Conservation (phyloP, 2,797 vertebrate genomes). For the Alectoris magna region DNA sequence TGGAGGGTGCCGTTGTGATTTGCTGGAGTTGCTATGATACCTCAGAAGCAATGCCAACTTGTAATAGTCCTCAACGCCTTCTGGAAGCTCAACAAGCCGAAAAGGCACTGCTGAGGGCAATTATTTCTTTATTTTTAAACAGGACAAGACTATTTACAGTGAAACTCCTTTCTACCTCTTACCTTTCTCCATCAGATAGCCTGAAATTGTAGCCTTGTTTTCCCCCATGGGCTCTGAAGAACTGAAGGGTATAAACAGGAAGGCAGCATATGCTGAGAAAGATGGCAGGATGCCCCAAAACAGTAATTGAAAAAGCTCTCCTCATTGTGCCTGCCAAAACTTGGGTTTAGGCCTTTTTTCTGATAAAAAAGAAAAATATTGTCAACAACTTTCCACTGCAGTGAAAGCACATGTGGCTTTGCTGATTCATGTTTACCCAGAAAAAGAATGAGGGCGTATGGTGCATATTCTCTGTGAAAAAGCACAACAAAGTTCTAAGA, state of each 20-base stretch:
- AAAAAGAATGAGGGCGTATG: neutral
- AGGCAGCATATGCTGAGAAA: slow-evolving; percentile 5
- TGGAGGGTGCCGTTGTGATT: slow-evolving; percentile 38
- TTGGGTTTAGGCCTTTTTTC: neutral
- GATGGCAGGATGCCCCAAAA: slow-evolving; percentile 33
- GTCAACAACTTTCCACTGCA: neutral
- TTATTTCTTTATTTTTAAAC: slow-evolving; percentile 27
- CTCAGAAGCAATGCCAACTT: slow-evolving; percentile 14
- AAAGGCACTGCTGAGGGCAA: slow-evolving; percentile 16
- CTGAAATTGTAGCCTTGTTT: neutral
- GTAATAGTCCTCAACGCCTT: neutral
- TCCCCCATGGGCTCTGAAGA: neutral
- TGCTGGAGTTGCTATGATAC: slow-evolving; percentile 46
- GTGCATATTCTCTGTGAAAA: neutral
- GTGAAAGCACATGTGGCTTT: neutral
- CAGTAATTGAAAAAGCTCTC: slow-evolving; percentile 21
- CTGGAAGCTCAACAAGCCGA: neutral
- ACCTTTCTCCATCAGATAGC: neutral
- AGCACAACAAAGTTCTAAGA: neutral
- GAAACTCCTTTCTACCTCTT: neutral
- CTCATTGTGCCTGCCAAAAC: neutral
- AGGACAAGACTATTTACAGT: slow-evolving; percentile 13
- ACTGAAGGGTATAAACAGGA: slow-evolving; percentile 63
- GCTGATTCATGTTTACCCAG: slow-evolving; percentile 1
- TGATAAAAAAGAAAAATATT: neutral